Conservation (phyloP, 2,888 invertebrate species). For the Anthophora plumipes region DNA sequence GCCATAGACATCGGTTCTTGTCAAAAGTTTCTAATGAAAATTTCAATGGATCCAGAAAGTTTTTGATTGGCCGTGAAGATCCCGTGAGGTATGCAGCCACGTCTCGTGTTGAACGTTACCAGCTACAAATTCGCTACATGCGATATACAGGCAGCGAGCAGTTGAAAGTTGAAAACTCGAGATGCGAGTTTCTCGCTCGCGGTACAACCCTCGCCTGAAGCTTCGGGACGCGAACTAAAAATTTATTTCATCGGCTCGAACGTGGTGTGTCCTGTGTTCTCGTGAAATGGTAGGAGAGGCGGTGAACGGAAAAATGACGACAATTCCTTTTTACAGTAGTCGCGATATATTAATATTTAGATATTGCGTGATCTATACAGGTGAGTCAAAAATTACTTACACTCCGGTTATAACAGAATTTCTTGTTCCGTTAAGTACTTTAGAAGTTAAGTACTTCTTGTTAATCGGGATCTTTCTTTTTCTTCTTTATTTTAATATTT, state of each 20-base stretch:
- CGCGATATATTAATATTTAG: constrained; percentile 30
- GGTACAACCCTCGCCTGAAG: background rate
- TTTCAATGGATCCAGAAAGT: constrained; percentile 47
- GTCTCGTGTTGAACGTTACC: constrained; percentile 39
- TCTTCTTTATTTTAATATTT: no score
- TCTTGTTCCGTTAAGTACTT: no score
- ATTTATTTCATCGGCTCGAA: constrained; percentile 43
- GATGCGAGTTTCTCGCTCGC: constrained; percentile 19
- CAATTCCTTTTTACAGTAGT: constrained; percentile 1
- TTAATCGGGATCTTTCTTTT: no score
- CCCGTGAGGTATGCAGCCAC: constrained; percentile 35
- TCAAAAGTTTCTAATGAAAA: constrained; percentile 49
- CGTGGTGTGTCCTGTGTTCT: constrained; percentile 11
- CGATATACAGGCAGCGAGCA: background rate
- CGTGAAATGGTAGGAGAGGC: background rate
- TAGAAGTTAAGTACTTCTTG: no score
- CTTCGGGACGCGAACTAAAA: constrained; percentile 18
- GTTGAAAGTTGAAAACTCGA: constrained; percentile 44
- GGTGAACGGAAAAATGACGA: constrained; percentile 17
- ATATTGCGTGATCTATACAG: constrained; percentile 20
- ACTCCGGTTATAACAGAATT: no score
- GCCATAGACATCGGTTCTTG: constrained; percentile 26
- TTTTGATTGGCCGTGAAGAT: constrained; percentile 51
- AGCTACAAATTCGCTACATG: constrained; percentile 42
- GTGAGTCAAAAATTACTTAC: no score